Percentiles rank a stretch among this genome's conserved stretches.
These are phyloP conservation scores for Protobothrops flavoviridis DNA, from an alignment of 2,113 vertebrate species.

Conservation along the genomic window DNA sequence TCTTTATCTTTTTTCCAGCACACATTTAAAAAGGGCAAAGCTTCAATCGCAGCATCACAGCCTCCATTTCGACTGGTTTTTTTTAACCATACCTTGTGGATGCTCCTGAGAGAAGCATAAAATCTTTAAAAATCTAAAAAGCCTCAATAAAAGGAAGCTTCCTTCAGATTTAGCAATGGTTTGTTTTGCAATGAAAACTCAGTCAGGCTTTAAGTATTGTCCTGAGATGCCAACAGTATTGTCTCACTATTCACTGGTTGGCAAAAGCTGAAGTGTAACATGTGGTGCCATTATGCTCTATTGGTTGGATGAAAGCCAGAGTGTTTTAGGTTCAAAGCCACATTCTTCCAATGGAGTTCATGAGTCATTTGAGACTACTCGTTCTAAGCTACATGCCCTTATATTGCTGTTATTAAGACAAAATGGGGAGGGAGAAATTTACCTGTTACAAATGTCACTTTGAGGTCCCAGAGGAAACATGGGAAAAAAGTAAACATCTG, in stretches of 20 bases:
- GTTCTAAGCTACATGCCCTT: neutral
- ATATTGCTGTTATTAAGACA: neutral
- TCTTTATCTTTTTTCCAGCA: neutral
- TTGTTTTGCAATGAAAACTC: neutral
- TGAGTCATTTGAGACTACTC: neutral
- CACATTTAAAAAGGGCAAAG: neutral
- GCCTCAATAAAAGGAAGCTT: neutral
- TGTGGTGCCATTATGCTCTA: neutral
- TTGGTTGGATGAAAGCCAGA: neutral
- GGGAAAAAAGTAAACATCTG: neutral
- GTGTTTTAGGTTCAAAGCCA: neutral
- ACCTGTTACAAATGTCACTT: neutral
- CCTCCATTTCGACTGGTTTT: neutral
- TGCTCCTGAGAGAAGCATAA: neutral
- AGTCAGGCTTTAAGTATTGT: neutral
- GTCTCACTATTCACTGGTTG: neutral
- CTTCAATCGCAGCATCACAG: neutral
- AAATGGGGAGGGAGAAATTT: neutral
- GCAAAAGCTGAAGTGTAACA: neutral
- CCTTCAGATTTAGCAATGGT: neutral
- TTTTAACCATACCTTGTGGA: neutral
- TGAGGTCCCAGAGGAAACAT: neutral
- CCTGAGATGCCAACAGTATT: neutral
- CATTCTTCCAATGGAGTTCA: neutral
- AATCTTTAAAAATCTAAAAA: neutral